A percentile compares a stretch with the other conserved stretches of the same genome.
Conservation (phyloP, 2,113 vertebrate species). For the Calonectris borealis region DNA sequence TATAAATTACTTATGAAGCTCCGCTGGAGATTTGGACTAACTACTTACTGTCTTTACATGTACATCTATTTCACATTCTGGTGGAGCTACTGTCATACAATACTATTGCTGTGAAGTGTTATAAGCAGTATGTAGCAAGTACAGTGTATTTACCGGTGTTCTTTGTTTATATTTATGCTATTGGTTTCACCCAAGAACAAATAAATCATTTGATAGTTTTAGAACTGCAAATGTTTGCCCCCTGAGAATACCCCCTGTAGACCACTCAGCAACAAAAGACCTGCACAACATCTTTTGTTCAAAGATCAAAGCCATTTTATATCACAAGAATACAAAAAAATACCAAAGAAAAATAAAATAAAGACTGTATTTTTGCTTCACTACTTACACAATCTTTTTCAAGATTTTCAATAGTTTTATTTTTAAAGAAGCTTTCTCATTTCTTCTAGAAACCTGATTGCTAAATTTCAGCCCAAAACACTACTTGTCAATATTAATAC, state of each 20-base stretch:
- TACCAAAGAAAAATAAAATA: background rate
- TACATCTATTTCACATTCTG: background rate
- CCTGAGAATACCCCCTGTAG: background rate
- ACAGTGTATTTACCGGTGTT: background rate
- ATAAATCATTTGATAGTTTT: background rate
- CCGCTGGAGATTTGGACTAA: background rate
- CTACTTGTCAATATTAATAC: background rate
- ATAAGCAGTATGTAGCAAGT: background rate
- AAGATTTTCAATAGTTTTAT: background rate
- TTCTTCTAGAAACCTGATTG: background rate
- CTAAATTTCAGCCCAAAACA: background rate
- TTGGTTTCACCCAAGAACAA: background rate
- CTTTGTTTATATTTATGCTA: background rate
- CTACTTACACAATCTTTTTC: background rate
- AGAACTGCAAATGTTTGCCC: background rate
- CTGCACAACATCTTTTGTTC: background rate
- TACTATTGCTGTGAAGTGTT: background rate
- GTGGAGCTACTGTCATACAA: background rate
- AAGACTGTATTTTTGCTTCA: background rate
- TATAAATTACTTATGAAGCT: background rate
- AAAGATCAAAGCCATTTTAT: background rate
- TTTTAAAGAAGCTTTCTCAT: background rate
- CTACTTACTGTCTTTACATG: background rate
- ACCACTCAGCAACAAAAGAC: background rate
- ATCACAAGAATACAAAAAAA: background rate